Base-by-base conservation (phyloP, 2,113 vertebrate genomes). In the Pluvianellus socialis region DNA sequence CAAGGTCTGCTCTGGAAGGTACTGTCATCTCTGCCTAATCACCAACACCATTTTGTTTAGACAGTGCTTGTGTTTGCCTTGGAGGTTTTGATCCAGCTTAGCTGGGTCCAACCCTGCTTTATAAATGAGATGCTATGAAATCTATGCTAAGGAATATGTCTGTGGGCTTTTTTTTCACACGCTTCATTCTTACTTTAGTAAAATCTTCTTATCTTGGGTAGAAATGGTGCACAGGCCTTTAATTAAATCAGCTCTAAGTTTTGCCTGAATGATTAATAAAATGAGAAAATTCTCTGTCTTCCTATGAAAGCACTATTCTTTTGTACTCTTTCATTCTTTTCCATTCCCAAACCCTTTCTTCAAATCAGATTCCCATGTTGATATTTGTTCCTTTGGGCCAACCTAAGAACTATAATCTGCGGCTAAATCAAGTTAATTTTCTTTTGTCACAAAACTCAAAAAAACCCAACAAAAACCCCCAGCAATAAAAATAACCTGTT, bases 371-470 rank as follows among this genome's bases (percentile, higher is more conserved):
- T 50, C 86, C 50, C 61, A 81, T 81, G 66, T 0, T 97, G 94
- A 96, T 94, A 92, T 82, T 91, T 93, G 47, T 67, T 97, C 59
- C 79, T 97, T 92, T 91, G 81, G 94, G 66, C 87, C 97, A 75
- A 95, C 96, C 94, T 95, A 88, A 92, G 86, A 95, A 94, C 55
- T 93, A 84, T 63, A 91, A 94, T 95, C 94, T 94, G 79, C 68
- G 96, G 66, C 87, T 93, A 86, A 96, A 94, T 94, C 87, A 95
- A 96, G 92, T 93, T 83, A 87, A 93, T 96, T 97, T 96, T 96
- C 87, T 90, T 87, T 76, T 90, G 93, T 70, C 66, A 82, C 38
- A 88, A 96, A 97, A 88, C 44, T 66, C 27, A 91, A 95, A 97
- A 82, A 44, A 86, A 89, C 88, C 70, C 49, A 65, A 81, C 82